Conservation (phyloP, 1,140 invertebrate genomes). For the Gerris buenoi region DNA sequence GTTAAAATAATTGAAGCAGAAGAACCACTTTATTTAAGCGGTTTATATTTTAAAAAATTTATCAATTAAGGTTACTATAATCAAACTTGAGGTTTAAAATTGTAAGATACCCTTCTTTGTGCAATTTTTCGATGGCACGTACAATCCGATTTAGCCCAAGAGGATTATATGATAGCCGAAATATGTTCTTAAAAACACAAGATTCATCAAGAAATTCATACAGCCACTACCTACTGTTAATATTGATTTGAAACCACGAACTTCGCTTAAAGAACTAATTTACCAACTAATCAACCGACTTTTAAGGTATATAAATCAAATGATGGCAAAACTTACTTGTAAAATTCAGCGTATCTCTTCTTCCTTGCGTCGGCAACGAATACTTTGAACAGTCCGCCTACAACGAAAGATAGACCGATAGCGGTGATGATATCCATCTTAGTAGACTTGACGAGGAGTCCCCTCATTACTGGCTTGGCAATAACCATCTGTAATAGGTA, state of each 20-base stretch:
- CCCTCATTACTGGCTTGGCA: slow-evolving; percentile 37
- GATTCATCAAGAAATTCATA: too few species aligned
- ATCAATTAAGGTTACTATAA: too few species aligned
- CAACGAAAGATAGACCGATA: slow-evolving; percentile 28
- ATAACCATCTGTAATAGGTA: not conserved
- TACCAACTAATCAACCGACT: too few species aligned
- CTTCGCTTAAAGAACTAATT: not conserved
- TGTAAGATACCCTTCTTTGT: too few species aligned
- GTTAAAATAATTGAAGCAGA: too few species aligned
- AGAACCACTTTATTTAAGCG: too few species aligned
- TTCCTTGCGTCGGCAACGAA: slow-evolving; percentile 38
- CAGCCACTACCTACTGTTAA: not conserved
- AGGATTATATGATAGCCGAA: too few species aligned
- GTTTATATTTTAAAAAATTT: too few species aligned
- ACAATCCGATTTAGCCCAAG: too few species aligned
- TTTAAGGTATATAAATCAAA: slow-evolving; percentile 7
- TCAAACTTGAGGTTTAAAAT: too few species aligned
- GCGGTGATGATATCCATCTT: slow-evolving; percentile 37
- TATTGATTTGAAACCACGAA: slow-evolving; percentile 2
- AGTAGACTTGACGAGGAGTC: slow-evolving; percentile 37
- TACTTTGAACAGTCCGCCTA: slow-evolving; percentile 34
- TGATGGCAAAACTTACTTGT: slow-evolving; percentile 36
- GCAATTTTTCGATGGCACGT: too few species aligned
- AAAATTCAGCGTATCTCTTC: slow-evolving; percentile 45
- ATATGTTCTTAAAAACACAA: too few species aligned